Percentiles rank a stretch among this genome's conserved stretches.
These are phyloP conservation scores for Masnerella sp. DNA, from an alignment of 2,888 invertebrate genomes.

Conservation along the genomic window DNA sequence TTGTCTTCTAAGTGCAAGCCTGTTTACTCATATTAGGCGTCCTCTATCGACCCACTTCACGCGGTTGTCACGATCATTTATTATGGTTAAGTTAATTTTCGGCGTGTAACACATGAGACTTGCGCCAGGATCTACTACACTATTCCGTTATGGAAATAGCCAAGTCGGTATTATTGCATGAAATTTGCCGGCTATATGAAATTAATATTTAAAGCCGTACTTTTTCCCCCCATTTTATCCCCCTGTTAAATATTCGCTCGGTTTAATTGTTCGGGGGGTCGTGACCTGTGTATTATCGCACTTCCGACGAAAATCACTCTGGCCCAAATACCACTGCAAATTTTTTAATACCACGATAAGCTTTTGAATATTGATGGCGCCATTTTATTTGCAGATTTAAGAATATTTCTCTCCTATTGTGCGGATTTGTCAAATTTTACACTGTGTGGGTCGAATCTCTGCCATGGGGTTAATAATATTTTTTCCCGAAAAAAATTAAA, in stretches of 20 bases:
- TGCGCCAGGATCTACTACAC: slow-evolving; percentile 13
- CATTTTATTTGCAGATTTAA: slow-evolving; percentile 15
- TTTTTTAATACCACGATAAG: not conserved
- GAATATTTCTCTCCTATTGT: not conserved
- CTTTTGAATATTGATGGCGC: slow-evolving; percentile 1
- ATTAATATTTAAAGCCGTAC: slow-evolving; percentile 25
- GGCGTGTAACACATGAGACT: slow-evolving; percentile 14
- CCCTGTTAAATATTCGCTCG: slow-evolving; percentile 17
- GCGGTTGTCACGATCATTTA: slow-evolving; percentile 41
- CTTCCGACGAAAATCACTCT: slow-evolving; percentile 5
- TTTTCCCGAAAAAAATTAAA: no score
- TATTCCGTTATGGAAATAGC: slow-evolving; percentile 29
- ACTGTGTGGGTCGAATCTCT: no score
- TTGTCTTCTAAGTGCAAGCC: slow-evolving; percentile 3
- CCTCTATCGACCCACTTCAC: slow-evolving; percentile 31
- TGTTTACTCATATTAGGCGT: slow-evolving; percentile 24
- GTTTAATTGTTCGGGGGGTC: slow-evolving; percentile 12
- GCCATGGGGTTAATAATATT: no score
- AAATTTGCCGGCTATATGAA: slow-evolving; percentile 14
- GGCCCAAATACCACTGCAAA: not conserved
- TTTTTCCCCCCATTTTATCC: not conserved
- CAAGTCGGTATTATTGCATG: slow-evolving; percentile 23
- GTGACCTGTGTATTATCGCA: slow-evolving; percentile 15
- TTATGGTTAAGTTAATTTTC: slow-evolving; percentile 45
- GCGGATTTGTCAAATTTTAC: no score